Evolutionary conservation across 2,113 vertebrate genomes (phyloP).

Genomic region (Phrynocephalus versicolor): DNA sequence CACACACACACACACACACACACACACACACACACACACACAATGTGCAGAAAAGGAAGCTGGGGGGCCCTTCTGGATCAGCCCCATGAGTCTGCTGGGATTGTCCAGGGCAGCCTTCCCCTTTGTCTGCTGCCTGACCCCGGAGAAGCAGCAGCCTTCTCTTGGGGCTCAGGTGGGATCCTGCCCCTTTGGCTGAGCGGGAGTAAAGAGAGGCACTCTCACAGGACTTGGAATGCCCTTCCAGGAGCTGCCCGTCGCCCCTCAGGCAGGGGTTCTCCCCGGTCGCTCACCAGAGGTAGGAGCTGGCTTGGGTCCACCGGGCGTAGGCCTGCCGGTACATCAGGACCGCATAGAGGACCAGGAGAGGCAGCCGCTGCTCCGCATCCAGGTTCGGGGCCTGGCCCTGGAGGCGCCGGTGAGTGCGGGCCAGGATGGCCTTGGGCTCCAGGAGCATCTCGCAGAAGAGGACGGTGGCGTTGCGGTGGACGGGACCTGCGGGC

Average conservation of each 20-base stretch:
- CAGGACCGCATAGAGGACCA: conserved; percentile 74
- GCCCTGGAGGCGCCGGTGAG: conserved; percentile 39
- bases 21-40: too few relatives aligned
- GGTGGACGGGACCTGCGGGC: background rate
- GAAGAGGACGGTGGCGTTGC: conserved; percentile 61
- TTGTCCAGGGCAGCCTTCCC: background rate
- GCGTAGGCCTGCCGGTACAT: conserved; percentile 77
- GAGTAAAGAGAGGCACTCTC: too few relatives aligned
- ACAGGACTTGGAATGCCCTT: too few relatives aligned
- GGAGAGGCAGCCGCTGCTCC: conserved; percentile 55
- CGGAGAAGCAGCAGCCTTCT: background rate
- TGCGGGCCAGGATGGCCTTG: conserved; percentile 66
- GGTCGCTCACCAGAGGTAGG: background rate
- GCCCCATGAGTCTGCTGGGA: too few relatives aligned
- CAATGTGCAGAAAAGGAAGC: too few relatives aligned
- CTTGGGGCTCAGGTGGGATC: background rate
- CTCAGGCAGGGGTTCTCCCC: background rate
- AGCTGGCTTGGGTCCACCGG: conserved; percentile 49
- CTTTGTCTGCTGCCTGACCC: background rate
- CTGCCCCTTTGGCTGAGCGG: background rate
- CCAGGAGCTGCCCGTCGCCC: background rate
- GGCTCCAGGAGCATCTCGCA: conserved; percentile 73
- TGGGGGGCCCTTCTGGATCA: too few relatives aligned
- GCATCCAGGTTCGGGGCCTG: accelerated
- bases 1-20: too few relatives aligned